Conservation (phyloP, 2,113 vertebrate genomes). For the Gavia stellata region DNA sequence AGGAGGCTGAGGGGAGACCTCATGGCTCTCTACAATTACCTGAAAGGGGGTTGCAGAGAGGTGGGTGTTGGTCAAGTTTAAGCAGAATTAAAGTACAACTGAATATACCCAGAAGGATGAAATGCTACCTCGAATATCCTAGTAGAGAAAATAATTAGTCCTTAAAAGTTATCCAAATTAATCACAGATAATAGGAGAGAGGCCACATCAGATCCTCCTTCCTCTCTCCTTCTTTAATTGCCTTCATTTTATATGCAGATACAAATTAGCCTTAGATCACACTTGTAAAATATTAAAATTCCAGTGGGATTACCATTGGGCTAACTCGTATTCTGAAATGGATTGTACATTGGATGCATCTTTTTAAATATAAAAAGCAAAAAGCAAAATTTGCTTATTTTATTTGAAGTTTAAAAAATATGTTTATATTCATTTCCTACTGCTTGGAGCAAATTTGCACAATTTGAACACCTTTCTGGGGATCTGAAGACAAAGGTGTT, state of each 20-base stretch:
- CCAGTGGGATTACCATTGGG: neutral
- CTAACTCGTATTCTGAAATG: neutral
- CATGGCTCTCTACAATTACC: too few relatives aligned
- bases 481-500: neutral
- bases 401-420: neutral
- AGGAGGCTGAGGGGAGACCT: too few relatives aligned
- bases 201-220: neutral
- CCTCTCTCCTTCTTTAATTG: slow-evolving; percentile 43
- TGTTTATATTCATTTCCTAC: neutral
- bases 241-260: slow-evolving; percentile 60
- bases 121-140: neutral
- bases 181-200: slow-evolving; percentile 30
- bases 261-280: slow-evolving; percentile 61
- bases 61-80: too few relatives aligned
- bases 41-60: too few relatives aligned
- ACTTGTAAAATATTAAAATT: slow-evolving; percentile 56
- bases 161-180: slow-evolving; percentile 45
- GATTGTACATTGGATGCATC: neutral
- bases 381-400: neutral
- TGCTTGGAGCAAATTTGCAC: neutral
- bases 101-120: neutral
- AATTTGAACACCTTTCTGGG: neutral
- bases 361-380: neutral
- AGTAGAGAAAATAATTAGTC: slow-evolving; percentile 37
- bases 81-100: neutral